These are phyloP conservation scores for Corapipo altera DNA, from an alignment of 2,113 vertebrate species.

Conservation along the genomic window DNA sequence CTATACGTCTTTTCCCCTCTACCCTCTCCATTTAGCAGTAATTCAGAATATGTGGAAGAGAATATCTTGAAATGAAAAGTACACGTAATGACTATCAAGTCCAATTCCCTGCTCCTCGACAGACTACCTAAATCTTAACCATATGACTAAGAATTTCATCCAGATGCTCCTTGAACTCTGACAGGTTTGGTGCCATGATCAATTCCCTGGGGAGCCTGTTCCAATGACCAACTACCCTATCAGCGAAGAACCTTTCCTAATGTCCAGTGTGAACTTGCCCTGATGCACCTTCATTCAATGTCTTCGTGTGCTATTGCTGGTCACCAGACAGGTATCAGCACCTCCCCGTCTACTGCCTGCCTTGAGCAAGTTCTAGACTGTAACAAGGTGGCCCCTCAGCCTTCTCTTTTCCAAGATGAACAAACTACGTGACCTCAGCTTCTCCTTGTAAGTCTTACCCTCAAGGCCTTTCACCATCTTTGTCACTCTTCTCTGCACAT, in stretches of 20 bases:
- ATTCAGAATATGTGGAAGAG: background rate
- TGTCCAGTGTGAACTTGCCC: background rate
- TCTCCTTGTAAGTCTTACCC: accelerated
- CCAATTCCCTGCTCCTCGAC: background rate
- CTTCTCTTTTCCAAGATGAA: background rate
- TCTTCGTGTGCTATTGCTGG: background rate
- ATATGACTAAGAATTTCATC: background rate
- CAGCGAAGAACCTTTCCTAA: background rate
- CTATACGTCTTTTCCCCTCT: background rate
- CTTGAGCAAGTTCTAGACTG: background rate
- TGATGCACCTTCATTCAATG: background rate
- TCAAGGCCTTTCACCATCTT: background rate
- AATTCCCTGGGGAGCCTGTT: background rate
- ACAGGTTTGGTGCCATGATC: background rate
- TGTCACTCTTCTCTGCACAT: background rate
- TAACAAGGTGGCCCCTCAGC: background rate
- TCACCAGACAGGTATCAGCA: background rate
- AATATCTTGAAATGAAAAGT: background rate
- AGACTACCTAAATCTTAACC: background rate
- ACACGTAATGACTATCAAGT: background rate
- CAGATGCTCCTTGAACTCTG: background rate
- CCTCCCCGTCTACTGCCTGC: accelerated
- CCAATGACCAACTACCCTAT: background rate
- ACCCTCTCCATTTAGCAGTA: background rate
- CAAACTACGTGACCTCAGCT: background rate